Evolutionary conservation across 2,888 invertebrate species (phyloP).

Genomic region (Tuta absoluta): DNA sequence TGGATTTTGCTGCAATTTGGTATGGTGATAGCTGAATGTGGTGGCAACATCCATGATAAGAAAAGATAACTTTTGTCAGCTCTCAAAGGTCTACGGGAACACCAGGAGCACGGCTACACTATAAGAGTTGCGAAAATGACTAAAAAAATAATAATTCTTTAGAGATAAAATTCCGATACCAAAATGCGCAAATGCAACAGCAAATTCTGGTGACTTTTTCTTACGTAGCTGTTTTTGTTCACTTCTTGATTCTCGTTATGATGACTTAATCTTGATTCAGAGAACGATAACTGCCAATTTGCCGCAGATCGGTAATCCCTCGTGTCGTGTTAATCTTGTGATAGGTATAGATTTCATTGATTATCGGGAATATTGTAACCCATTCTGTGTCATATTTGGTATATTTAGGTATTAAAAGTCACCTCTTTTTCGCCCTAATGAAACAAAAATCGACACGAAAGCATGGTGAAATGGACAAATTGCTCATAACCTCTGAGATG

Average conservation of each 20-base stretch:
- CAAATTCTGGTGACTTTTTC: conserved; percentile 8
- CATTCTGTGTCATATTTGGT: neutral
- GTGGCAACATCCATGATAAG: too few relatives aligned
- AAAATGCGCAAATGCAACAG: neutral
- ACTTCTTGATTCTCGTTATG: neutral
- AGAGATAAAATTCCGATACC: too few relatives aligned
- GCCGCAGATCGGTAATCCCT: neutral
- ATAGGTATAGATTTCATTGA: neutral
- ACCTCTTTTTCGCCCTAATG: neutral
- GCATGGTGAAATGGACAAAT: conserved; percentile 6
- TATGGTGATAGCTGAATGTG: too few relatives aligned
- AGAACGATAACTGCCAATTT: neutral
- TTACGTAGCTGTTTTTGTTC: neutral
- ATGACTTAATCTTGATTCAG: neutral
- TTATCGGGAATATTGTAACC: neutral
- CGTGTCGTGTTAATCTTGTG: conserved; percentile 2
- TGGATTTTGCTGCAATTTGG: too few relatives aligned
- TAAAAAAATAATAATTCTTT: too few relatives aligned
- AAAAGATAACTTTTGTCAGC: too few relatives aligned
- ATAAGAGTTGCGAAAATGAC: too few relatives aligned
- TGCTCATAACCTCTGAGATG: conserved; percentile 24
- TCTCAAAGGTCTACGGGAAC: too few relatives aligned
- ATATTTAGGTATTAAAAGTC: neutral
- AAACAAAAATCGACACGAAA: neutral
- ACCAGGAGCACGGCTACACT: too few relatives aligned